These are phyloP conservation scores for Eurosta solidaginis DNA, from an alignment of 1,140 invertebrate species.

Conservation along the genomic window DNA sequence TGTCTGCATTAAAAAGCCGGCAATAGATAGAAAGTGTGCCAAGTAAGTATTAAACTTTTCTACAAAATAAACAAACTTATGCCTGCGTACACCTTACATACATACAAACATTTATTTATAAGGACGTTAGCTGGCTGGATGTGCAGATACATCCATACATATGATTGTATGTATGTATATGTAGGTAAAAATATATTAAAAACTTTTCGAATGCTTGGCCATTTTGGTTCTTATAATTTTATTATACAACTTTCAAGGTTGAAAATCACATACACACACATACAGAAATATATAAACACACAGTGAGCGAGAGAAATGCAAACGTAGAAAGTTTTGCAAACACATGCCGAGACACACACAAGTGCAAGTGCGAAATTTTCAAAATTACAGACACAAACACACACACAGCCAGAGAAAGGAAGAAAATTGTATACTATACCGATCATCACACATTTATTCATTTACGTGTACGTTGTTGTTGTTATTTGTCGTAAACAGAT, in stretches of 20 bases:
- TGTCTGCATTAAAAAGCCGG: conserved; percentile 7
- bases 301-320: too few species aligned
- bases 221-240: conserved; percentile 13
- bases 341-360: neutral
- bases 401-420: neutral
- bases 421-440: too few species aligned
- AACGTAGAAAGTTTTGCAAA: neutral
- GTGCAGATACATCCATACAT: neutral
- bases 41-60: conserved; percentile 8
- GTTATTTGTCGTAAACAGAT: neutral
- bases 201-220: neutral
- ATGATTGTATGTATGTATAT: neutral
- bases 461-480: neutral
- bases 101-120: neutral
- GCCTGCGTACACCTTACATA: neutral
- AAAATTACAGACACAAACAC: neutral
- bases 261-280: neutral
- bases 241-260: conserved; percentile 28
- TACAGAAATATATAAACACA: neutral
- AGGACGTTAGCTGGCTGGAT: neutral
- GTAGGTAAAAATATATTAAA: neutral
- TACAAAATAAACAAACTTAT: conserved; percentile 3
- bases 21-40: conserved; percentile 16
- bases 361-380: conserved; percentile 18
- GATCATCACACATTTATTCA: neutral